Percentiles rank a stretch among this genome's conserved stretches.
Conservation (phyloP, 2,888 invertebrate species). For the Malacosoma neustria region DNA sequence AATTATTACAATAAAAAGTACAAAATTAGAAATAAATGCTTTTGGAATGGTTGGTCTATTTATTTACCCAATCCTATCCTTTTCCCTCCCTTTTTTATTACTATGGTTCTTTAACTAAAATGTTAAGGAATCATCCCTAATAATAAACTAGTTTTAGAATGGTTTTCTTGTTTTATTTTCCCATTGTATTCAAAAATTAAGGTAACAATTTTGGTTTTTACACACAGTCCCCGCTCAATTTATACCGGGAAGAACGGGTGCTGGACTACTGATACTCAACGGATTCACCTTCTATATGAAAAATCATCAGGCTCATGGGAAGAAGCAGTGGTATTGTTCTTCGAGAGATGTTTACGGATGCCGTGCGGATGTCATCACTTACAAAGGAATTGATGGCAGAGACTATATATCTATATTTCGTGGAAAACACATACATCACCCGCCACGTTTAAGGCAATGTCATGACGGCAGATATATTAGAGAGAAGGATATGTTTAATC, state of each 20-base stretch:
- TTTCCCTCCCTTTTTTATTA: constrained; percentile 15
- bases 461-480: constrained; percentile 63
- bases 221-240: constrained; percentile 64
- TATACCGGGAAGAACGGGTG: constrained; percentile 61
- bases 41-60: constrained; percentile 27
- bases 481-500: constrained; percentile 39
- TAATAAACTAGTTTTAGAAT: constrained; percentile 11
- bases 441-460: constrained; percentile 57
- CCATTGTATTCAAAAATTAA: constrained; percentile 9
- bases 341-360: constrained; percentile 63
- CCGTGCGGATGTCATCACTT: constrained; percentile 63
- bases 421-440: constrained; percentile 57
- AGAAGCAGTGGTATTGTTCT: constrained; percentile 68
- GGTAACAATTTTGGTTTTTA: constrained; percentile 30
- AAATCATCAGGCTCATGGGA: constrained; percentile 65
- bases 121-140: constrained; percentile 17
- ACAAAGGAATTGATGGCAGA: constrained; percentile 52
- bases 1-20: constrained; percentile 7
- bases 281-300: constrained; percentile 69
- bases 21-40: constrained; percentile 25
- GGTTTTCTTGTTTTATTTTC: constrained; percentile 17
- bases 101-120: constrained; percentile 20
- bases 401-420: constrained; percentile 67
- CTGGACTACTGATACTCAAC: constrained; percentile 55
- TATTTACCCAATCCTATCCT: constrained; percentile 37